phyloP scores from a whole-genome alignment of 2,113 vertebrate genomes.

The Merops nubicus region DNA sequence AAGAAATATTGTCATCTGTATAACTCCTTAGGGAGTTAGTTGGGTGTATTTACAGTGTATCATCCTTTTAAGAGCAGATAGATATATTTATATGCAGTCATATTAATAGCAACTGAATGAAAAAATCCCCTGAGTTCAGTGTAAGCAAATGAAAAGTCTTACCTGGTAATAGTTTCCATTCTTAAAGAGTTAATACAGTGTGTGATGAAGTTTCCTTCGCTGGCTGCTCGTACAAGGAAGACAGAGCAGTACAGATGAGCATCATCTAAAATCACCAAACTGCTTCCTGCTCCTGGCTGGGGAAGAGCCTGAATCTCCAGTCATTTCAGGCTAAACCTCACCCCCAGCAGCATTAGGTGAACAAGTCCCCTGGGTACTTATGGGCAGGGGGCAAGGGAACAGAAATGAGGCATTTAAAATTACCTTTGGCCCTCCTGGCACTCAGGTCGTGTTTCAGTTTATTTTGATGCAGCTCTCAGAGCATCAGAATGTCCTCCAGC shows the following conservation, averaged over 20 bases:
- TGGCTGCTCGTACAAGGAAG: neutral
- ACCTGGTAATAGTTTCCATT: neutral
- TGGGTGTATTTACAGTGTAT: neutral
- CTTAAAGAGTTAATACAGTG: neutral
- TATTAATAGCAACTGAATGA: neutral
- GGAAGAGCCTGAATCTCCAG: neutral
- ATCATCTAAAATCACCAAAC: rapidly evolving
- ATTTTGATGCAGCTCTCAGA: neutral
- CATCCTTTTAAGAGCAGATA: neutral
- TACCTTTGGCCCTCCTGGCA: neutral
- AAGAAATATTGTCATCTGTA: neutral
- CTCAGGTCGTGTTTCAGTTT: neutral
- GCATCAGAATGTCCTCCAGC: neutral
- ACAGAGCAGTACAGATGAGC: neutral
- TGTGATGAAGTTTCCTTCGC: neutral
- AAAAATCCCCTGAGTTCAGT: neutral
- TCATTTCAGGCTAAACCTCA: neutral
- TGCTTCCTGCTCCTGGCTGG: rapidly evolving
- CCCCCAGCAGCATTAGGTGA: neutral
- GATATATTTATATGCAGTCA: neutral
- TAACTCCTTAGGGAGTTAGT: neutral
- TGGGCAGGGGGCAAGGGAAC: neutral
- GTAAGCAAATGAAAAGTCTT: neutral
- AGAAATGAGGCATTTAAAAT: neutral
- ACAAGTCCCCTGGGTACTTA: neutral